These are phyloP conservation scores for Trichosurus vulpecula DNA, from an alignment of 2,797 vertebrate genomes.

Conservation along the genomic window DNA sequence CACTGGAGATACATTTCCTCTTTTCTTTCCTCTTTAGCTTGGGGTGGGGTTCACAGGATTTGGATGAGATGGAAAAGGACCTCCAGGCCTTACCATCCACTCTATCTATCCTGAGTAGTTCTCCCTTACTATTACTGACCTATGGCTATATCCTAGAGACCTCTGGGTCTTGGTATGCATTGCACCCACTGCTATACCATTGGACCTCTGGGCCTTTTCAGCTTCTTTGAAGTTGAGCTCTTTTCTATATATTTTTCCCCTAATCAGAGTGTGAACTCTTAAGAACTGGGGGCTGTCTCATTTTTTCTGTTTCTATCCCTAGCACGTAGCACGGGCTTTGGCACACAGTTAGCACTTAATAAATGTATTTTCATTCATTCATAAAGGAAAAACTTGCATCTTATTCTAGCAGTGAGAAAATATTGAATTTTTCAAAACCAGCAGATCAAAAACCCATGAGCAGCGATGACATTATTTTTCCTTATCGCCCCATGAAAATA, in stretches of 20 bases:
- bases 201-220: neutral
- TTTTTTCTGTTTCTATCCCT: neutral
- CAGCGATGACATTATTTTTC: conserved; percentile 57
- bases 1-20: neutral
- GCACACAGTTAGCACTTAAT: neutral
- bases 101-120: neutral
- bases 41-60: neutral
- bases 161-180: neutral
- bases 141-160: neutral
- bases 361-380: neutral
- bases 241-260: neutral
- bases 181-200: too few species aligned
- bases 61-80: neutral
- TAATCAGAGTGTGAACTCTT: neutral
- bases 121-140: neutral
- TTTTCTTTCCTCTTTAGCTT: neutral
- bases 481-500: conserved; percentile 56
- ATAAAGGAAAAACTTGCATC: neutral
- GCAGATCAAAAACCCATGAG: conserved; percentile 36
- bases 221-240: neutral
- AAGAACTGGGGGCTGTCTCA: neutral
- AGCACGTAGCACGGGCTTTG: neutral
- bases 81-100: neutral
- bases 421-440: conserved; percentile 52
- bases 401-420: conserved; percentile 29